A percentile compares a stretch with the other conserved stretches of the same genome.
phyloP scores from a whole-genome alignment of 2,888 invertebrate genomes.

The Megamerina dolium region DNA sequence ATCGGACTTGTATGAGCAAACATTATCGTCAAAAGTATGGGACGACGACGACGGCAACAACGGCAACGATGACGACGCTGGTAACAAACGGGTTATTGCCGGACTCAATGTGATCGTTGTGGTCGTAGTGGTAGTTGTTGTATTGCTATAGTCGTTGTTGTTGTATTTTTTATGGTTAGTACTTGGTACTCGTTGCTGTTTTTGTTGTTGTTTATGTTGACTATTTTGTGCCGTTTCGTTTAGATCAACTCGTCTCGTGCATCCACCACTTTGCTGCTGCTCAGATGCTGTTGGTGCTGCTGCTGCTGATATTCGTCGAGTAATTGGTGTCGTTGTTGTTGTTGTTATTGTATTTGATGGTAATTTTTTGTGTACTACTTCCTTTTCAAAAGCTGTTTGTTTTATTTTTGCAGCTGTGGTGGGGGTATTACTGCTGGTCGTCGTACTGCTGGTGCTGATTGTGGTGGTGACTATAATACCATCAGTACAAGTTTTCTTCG shows the following conservation, averaged over 20 bases:
- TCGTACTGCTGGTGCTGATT: too few species aligned
- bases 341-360: neutral
- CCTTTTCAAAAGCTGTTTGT: slow-evolving; percentile 19
- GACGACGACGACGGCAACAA: too few species aligned
- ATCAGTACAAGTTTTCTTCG: too few species aligned
- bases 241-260: too few species aligned
- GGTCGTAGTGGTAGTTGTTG: slow-evolving; percentile 20
- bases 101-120: slow-evolving; percentile 3
- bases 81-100: neutral
- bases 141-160: slow-evolving; percentile 15
- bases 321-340: neutral
- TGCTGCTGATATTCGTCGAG: too few species aligned
- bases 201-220: slow-evolving; percentile 16
- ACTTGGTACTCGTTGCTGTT: slow-evolving; percentile 10
- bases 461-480: too few species aligned
- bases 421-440: neutral
- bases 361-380: neutral
- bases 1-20: slow-evolving; percentile 23
- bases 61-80: neutral
- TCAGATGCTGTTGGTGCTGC: too few species aligned
- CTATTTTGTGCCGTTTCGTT: too few species aligned
- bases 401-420: slow-evolving; percentile 13
- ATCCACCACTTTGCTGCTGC: too few species aligned
- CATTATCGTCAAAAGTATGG: neutral
- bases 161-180: neutral